phyloP scores from a whole-genome alignment of 2,888 invertebrate species.

The Athrips mouffetella region DNA sequence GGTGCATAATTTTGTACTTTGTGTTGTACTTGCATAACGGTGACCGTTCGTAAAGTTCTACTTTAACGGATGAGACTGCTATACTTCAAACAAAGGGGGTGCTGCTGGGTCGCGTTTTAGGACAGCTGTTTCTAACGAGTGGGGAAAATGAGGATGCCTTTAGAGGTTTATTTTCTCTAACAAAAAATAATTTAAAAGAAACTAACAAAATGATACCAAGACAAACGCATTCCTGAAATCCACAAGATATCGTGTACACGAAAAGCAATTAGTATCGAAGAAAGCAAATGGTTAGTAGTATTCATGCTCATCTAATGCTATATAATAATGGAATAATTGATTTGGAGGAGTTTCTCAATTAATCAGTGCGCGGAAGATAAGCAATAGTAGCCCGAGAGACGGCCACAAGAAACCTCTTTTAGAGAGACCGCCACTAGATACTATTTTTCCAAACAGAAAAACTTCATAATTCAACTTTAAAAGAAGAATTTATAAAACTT shows the following conservation, averaged over 20 bases:
- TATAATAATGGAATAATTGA: constrained; percentile 15
- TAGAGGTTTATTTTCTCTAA: no score
- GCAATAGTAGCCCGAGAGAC: no score
- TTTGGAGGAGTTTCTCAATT: constrained; percentile 24
- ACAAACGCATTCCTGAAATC: background rate
- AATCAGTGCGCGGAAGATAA: constrained; percentile 31
- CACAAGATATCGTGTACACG: constrained; percentile 6
- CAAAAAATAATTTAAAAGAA: no score
- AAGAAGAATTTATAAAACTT: no score
- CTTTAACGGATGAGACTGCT: background rate
- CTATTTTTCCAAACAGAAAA: no score
- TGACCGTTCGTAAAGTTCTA: background rate
- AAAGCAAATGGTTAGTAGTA: background rate
- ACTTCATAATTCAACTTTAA: no score
- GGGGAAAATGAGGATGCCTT: no score
- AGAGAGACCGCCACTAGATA: no score
- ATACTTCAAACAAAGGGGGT: background rate
- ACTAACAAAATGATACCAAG: background rate
- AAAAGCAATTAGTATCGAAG: constrained; percentile 1
- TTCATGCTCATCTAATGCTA: constrained; percentile 14
- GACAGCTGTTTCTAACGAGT: background rate
- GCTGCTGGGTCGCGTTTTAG: background rate
- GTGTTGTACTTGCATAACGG: background rate
- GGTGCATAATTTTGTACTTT: constrained; percentile 1
- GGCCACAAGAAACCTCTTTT: no score